Percentiles rank a stretch among this genome's conserved stretches.
phyloP scores from a whole-genome alignment of 2,797 vertebrate species.

The Zalophus californianus region DNA sequence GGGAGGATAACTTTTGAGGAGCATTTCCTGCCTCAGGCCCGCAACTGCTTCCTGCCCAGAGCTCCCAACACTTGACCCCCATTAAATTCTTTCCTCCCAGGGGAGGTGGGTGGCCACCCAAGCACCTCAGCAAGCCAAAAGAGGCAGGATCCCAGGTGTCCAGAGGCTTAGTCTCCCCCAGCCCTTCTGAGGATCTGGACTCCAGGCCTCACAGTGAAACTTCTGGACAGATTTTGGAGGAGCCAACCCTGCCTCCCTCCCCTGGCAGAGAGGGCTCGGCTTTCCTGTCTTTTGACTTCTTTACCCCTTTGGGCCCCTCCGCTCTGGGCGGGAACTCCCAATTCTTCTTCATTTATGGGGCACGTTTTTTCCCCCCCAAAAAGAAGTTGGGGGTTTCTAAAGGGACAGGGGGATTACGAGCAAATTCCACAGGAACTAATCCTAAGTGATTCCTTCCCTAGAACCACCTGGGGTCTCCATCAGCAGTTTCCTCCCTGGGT shows the following conservation, averaged over 20 bases:
- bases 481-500: background rate
- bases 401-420: background rate
- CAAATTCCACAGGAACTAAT: constrained; percentile 2
- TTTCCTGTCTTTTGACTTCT: background rate
- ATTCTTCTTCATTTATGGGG: background rate
- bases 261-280: background rate
- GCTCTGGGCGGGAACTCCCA: background rate
- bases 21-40: constrained; percentile 57
- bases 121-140: background rate
- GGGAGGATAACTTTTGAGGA: constrained; percentile 56
- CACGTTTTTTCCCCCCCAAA: background rate
- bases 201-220: background rate
- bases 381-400: background rate
- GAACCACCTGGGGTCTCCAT: background rate
- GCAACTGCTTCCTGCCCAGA: constrained; percentile 55
- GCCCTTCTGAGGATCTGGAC: background rate
- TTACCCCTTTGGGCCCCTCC: background rate
- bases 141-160: background rate
- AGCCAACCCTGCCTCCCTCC: background rate
- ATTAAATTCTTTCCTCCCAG: constrained; percentile 65
- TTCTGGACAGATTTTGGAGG: background rate
- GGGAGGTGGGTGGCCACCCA: constrained; percentile 49
- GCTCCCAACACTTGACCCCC: constrained; percentile 64
- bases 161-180: background rate
- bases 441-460: background rate